Evolutionary conservation across 2,888 invertebrate species (phyloP).

Genomic region (Calameuta filiformis): DNA sequence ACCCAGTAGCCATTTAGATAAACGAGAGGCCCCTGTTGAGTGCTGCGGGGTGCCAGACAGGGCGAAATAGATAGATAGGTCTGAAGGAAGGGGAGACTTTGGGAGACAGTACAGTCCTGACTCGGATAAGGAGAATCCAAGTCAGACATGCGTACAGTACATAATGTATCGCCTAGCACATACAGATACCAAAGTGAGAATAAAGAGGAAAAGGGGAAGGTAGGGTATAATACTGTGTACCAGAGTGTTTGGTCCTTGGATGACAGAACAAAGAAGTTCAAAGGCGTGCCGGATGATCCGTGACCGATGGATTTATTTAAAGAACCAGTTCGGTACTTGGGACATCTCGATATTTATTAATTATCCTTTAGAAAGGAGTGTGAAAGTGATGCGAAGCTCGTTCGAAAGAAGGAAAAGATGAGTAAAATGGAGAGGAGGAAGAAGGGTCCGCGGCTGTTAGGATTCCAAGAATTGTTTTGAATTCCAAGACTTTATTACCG

Average conservation of each 20-base stretch:
- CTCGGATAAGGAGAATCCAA: background rate
- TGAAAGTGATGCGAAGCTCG: background rate
- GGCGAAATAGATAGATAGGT: slow-evolving; percentile 9
- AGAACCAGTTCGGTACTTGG: slow-evolving; percentile 26
- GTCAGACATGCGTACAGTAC: background rate
- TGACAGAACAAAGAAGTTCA: slow-evolving; percentile 45
- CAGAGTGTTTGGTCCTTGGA: slow-evolving; percentile 49
- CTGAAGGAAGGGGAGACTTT: slow-evolving; percentile 34
- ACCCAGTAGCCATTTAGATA: slow-evolving; percentile 64
- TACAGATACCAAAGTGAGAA: slow-evolving; percentile 11
- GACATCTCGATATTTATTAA: slow-evolving; percentile 21
- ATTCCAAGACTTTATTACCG: slow-evolving; percentile 9
- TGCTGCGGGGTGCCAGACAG: slow-evolving; percentile 53
- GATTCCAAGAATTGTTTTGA: slow-evolving; percentile 8
- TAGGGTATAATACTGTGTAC: slow-evolving; percentile 26
- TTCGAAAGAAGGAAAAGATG: background rate
- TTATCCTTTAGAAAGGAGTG: background rate
- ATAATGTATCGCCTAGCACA: background rate
- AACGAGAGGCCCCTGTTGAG: slow-evolving; percentile 60
- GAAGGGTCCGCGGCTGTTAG: slow-evolving; percentile 2
- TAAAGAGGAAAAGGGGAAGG: slow-evolving; percentile 17
- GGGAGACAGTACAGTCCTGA: background rate
- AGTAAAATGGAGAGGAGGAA: background rate
- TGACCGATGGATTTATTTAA: slow-evolving; percentile 20
- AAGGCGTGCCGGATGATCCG: slow-evolving; percentile 20